Conservation (phyloP, 2,113 vertebrate species). For the Corythaeola cristata region DNA sequence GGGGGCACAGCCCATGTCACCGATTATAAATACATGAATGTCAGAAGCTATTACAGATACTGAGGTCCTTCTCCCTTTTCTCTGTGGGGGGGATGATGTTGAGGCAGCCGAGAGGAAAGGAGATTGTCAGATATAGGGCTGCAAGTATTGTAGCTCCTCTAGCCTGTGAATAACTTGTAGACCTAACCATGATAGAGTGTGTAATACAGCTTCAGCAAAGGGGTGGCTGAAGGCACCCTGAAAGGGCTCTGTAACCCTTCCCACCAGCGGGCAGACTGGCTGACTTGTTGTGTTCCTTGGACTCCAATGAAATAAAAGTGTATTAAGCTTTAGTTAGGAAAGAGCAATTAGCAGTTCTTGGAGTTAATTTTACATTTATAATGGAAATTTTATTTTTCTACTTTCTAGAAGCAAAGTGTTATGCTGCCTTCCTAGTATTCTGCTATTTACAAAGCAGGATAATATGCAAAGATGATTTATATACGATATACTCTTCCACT, state of each 20-base stretch:
- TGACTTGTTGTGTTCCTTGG: conserved; percentile 76
- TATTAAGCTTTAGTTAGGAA: not conserved
- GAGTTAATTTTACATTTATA: not conserved
- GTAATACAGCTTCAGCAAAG: not conserved
- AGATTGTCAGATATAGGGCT: not conserved
- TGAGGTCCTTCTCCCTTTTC: not conserved
- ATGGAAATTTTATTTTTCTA: not conserved
- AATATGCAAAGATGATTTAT: not conserved
- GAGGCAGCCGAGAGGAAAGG: not conserved
- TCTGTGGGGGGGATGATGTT: too few relatives aligned
- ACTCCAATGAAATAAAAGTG: conserved; percentile 82
- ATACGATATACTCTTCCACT: not conserved
- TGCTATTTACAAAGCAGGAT: not conserved
- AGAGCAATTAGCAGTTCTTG: not conserved
- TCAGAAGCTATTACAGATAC: not conserved
- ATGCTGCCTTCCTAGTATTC: not conserved
- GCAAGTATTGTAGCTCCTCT: not conserved
- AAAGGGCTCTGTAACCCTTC: not conserved
- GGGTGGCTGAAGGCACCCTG: not conserved
- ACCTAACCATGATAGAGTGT: too few relatives aligned
- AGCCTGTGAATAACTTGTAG: not conserved
- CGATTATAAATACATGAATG: rapidly evolving
- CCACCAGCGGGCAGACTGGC: conserved; percentile 73
- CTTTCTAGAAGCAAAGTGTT: not conserved
- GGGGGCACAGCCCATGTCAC: too few relatives aligned